These are phyloP conservation scores for Anthoptus insignis DNA, from an alignment of 2,888 invertebrate genomes.

Conservation along the genomic window DNA sequence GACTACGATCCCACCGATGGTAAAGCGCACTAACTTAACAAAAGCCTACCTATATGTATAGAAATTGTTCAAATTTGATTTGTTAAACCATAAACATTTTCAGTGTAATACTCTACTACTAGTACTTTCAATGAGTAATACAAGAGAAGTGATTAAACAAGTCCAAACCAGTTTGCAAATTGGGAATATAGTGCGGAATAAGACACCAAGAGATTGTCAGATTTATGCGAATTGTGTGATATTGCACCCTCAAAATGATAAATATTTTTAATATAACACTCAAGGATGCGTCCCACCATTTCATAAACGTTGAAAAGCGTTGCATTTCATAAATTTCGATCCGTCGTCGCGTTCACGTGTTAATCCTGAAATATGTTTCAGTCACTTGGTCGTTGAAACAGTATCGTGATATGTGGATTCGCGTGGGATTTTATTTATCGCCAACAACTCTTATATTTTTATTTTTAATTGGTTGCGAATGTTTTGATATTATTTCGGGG, in stretches of 20 bases:
- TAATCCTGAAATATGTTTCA: conserved; percentile 52
- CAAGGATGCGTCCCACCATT: background rate
- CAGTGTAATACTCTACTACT: no score
- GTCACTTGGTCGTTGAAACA: conserved; percentile 27
- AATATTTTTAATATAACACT: background rate
- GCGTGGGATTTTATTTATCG: conserved; percentile 44
- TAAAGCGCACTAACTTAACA: no score
- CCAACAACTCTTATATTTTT: conserved; percentile 9
- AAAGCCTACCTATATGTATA: no score
- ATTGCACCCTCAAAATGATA: background rate
- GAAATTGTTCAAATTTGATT: no score
- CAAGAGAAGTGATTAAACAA: no score
- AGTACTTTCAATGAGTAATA: no score
- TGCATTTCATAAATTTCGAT: conserved; percentile 52
- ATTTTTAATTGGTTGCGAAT: conserved; percentile 25
- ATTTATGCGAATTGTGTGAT: no score
- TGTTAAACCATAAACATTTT: no score
- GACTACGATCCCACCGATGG: no score
- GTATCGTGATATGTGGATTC: conserved; percentile 21
- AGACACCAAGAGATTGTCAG: no score
- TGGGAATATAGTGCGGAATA: no score
- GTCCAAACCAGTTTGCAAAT: no score
- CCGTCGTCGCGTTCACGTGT: conserved; percentile 46
- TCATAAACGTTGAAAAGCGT: conserved; percentile 18
- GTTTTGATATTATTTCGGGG: conserved; percentile 11